phyloP scores from a whole-genome alignment of 2,888 invertebrate species.

The Apotomis capreana region DNA sequence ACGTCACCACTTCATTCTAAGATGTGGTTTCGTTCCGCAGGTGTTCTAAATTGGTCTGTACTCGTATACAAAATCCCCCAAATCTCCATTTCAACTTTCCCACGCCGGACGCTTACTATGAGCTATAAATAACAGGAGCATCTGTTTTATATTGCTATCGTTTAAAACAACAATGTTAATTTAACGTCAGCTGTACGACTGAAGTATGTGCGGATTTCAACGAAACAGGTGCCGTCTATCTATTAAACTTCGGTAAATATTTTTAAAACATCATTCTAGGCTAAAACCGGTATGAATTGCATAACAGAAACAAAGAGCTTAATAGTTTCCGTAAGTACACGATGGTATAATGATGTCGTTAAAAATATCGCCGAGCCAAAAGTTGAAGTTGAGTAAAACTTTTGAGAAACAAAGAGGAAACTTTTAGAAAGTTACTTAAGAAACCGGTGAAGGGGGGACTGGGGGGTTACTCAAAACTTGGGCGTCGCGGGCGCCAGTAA shows the following conservation, averaged over 20 bases:
- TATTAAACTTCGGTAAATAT: constrained; percentile 15
- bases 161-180: constrained; percentile 49
- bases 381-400: constrained; percentile 68
- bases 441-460: constrained; percentile 60
- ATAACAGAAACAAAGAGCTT: constrained; percentile 7
- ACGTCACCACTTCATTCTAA: background rate
- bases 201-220: constrained; percentile 21
- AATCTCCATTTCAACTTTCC: constrained; percentile 70
- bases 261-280: constrained; percentile 13
- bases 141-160: constrained; percentile 63
- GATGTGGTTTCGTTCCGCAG: constrained; percentile 47
- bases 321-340: constrained; percentile 25
- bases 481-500: constrained; percentile 71
- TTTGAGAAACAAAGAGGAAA: constrained; percentile 74
- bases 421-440: constrained; percentile 69
- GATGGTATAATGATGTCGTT: constrained; percentile 56
- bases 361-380: constrained; percentile 68
- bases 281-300: constrained; percentile 21
- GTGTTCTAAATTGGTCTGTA: constrained; percentile 62
- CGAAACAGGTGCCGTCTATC: constrained; percentile 29
- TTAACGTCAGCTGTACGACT: constrained; percentile 26
- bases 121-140: constrained; percentile 51
- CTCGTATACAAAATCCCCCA: constrained; percentile 63
- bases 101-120: constrained; percentile 54
- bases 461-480: constrained; percentile 75